A percentile compares a stretch with the other conserved stretches of the same genome.
Evolutionary conservation across 2,888 invertebrate genomes (phyloP).

Genomic region (Cataglyphis livida): DNA sequence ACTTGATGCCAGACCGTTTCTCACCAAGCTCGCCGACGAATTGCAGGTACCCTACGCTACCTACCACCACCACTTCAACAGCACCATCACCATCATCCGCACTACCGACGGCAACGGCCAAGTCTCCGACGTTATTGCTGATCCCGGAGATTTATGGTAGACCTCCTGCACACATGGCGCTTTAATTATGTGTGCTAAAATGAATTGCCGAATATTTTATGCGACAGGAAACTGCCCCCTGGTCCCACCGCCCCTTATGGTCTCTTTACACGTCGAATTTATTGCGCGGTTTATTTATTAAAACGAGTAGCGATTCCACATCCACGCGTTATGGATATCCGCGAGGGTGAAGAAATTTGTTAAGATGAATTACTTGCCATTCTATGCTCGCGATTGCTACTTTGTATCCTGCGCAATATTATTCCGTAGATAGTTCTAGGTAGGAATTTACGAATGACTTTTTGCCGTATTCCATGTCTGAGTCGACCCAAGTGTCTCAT

Average conservation of each 20-base stretch:
- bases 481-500: conserved; percentile 20
- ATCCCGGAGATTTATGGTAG: conserved; percentile 83
- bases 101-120: conserved; percentile 77
- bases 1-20: conserved; percentile 80
- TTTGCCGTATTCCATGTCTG: conserved; percentile 15
- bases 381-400: background rate
- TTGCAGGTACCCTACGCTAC: conserved; percentile 74
- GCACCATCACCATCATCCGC: conserved; percentile 71
- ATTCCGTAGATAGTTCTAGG: background rate
- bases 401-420: conserved; percentile 5
- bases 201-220: conserved; percentile 84
- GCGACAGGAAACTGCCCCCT: conserved; percentile 68
- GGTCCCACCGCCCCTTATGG: conserved; percentile 35
- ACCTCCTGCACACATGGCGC: conserved; percentile 84
- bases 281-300: conserved; percentile 67
- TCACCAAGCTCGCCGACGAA: conserved; percentile 78
- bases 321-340: background rate
- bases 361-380: background rate
- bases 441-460: conserved; percentile 32
- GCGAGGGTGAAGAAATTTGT: background rate
- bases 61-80: conserved; percentile 54
- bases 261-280: conserved; percentile 61
- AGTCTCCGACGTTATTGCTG: conserved; percentile 84
- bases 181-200: conserved; percentile 84
- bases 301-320: conserved; percentile 42